Conservation (phyloP, 2,888 invertebrate genomes). For the Prosopocoilus inquinatus region DNA sequence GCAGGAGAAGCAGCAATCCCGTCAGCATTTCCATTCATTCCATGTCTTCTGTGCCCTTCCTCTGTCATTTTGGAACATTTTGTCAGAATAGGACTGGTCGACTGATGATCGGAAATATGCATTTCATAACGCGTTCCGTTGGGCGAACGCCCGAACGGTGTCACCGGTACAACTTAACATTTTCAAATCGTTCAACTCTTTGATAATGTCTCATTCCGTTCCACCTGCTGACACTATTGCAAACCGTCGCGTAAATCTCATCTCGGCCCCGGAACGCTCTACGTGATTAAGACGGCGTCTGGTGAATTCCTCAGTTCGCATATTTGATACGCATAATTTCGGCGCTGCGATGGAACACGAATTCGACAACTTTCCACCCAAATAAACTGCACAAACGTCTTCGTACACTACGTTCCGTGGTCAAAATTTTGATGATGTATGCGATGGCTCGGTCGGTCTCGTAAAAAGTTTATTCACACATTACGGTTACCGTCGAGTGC, state of each 20-base stretch:
- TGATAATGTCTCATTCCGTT: conserved; percentile 40
- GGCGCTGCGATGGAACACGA: conserved; percentile 9
- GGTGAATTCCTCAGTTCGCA: conserved; percentile 10
- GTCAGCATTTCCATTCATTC: conserved; percentile 69
- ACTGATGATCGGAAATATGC: conserved; percentile 58
- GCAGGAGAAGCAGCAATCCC: conserved; percentile 26
- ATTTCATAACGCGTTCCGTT: conserved; percentile 60
- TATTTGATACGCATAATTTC: conserved; percentile 15
- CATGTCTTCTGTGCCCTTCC: conserved; percentile 69
- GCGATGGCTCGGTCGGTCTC: conserved; percentile 44
- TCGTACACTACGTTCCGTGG: conserved; percentile 35
- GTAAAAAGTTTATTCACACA: conserved; percentile 29
- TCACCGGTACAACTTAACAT: conserved; percentile 54
- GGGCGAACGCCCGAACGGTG: conserved; percentile 49
- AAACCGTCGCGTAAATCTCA: conserved; percentile 35
- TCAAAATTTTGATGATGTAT: conserved; percentile 48
- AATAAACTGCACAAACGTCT: conserved; percentile 23
- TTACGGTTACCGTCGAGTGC: background rate
- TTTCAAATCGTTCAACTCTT: conserved; percentile 48
- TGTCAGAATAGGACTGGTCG: conserved; percentile 67
- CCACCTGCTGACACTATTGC: conserved; percentile 47
- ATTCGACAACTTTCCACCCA: conserved; percentile 34
- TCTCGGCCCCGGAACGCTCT: conserved; percentile 25
- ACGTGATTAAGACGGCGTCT: conserved; percentile 9
- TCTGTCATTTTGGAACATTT: conserved; percentile 68